phyloP scores from a whole-genome alignment of 2,797 vertebrate species.

The Tiaroga cobitis region DNA sequence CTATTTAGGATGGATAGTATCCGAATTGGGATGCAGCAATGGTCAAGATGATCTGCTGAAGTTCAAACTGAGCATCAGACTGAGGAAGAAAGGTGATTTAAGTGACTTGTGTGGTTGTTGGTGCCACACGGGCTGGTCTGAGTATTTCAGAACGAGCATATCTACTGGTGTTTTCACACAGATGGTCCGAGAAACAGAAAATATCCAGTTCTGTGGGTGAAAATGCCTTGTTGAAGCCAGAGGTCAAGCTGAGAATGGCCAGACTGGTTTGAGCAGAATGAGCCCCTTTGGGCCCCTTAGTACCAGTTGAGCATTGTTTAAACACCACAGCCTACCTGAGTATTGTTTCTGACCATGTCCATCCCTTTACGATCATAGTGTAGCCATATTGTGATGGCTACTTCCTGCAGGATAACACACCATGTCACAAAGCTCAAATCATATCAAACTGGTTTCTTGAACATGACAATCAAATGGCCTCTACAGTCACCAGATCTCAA shows the following conservation, averaged over 20 bases:
- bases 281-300: not conserved
- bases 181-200: not conserved
- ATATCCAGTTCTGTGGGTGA: too few species aligned
- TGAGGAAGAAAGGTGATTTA: not conserved
- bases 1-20: too few species aligned
- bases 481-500: not conserved
- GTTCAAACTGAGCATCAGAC: too few species aligned
- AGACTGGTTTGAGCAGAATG: not conserved
- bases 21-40: too few species aligned
- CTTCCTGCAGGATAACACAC: slow-evolving; percentile 27
- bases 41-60: too few species aligned
- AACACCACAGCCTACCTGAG: not conserved
- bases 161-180: not conserved
- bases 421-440: too few species aligned
- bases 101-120: not conserved
- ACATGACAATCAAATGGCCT: not conserved
- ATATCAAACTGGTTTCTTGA: not conserved
- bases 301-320: not conserved
- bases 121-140: not conserved
- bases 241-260: too few species aligned
- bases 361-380: slow-evolving; percentile 52
- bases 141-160: not conserved
- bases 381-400: slow-evolving; percentile 56
- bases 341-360: slow-evolving; percentile 36
- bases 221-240: too few species aligned